Evolutionary conservation across 2,888 invertebrate genomes (phyloP).

Genomic region (Cetonia aurata): DNA sequence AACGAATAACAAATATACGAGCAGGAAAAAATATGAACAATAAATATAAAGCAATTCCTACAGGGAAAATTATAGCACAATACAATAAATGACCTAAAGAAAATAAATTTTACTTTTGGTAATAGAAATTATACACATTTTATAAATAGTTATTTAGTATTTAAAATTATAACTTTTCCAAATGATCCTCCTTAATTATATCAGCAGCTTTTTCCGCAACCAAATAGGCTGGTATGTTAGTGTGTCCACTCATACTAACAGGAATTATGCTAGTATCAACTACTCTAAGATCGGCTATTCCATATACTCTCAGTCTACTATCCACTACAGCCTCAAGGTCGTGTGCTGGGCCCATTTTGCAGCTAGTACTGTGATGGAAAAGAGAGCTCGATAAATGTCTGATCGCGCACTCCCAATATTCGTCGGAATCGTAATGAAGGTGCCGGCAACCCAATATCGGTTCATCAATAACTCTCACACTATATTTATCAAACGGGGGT

Average conservation of each 20-base stretch:
- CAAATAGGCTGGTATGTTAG: conserved; percentile 77
- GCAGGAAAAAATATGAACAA: no score
- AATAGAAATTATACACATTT: no score
- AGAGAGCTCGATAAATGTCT: conserved; percentile 50
- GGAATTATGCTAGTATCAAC: conserved; percentile 79
- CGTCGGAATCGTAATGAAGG: conserved; percentile 71
- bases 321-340: conserved; percentile 77
- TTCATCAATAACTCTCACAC: conserved; percentile 62
- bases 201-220: conserved; percentile 79
- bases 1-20: no score
- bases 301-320: conserved; percentile 73
- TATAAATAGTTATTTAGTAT: conserved; percentile 63
- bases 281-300: conserved; percentile 72
- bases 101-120: no score
- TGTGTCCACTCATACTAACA: conserved; percentile 74
- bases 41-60: no score
- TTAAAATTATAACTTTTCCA: conserved; percentile 62
- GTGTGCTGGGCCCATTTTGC: conserved; percentile 77
- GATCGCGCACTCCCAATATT: conserved; percentile 80
- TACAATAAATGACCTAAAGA: no score
- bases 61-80: no score
- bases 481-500: conserved; percentile 72
- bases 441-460: conserved; percentile 68
- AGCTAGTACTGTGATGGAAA: conserved; percentile 69
- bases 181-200: conserved; percentile 51